Percentiles rank a stretch among this genome's conserved stretches.
phyloP scores from a whole-genome alignment of 2,113 vertebrate genomes.

The Serinus canaria region DNA sequence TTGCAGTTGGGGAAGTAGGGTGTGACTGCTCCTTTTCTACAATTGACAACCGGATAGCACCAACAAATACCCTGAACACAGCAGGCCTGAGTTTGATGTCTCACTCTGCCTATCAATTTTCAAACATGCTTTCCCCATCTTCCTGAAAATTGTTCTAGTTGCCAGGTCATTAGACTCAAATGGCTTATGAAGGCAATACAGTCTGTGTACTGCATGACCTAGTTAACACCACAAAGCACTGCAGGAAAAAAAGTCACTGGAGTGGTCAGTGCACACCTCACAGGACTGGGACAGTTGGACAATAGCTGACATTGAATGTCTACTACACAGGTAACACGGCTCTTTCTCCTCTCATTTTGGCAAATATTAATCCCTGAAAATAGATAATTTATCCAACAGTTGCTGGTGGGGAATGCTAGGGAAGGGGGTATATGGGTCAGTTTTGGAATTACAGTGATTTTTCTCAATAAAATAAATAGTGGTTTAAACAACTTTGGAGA shows the following conservation, averaged over 20 bases:
- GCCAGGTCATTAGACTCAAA: neutral
- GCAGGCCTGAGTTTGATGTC: neutral
- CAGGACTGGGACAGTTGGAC: neutral
- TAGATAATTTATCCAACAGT: neutral
- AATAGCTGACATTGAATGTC: neutral
- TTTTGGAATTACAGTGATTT: neutral
- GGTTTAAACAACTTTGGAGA: neutral
- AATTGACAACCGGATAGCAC: rapidly evolving
- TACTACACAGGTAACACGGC: neutral
- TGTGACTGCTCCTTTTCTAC: neutral
- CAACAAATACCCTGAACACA: neutral
- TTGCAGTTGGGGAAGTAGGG: neutral
- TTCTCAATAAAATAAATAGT: neutral
- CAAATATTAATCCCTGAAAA: neutral
- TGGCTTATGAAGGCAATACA: neutral
- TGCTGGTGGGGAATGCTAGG: neutral
- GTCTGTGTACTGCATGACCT: neutral
- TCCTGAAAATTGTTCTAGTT: neutral
- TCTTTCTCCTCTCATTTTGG: neutral
- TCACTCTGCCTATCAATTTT: neutral
- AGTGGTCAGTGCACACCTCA: neutral
- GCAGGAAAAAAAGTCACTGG: neutral
- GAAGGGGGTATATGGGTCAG: neutral
- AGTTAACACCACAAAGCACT: neutral
- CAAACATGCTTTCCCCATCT: neutral